These are phyloP conservation scores for Lichenostomus cassidix DNA, from an alignment of 2,113 vertebrate genomes.

Conservation along the genomic window DNA sequence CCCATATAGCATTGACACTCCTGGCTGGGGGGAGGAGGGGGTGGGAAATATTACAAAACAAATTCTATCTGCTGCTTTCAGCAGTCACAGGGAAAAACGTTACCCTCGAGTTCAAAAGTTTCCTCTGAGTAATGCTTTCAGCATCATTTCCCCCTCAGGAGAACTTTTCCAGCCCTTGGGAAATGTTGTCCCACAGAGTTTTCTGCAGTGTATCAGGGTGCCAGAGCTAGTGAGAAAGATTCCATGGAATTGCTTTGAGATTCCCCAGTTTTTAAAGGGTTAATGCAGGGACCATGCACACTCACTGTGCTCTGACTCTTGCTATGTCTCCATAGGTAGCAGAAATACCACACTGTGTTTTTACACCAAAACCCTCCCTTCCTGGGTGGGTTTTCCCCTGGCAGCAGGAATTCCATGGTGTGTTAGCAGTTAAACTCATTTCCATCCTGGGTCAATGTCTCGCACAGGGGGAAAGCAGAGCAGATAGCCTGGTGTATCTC, in stretches of 20 bases:
- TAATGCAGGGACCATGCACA: not conserved
- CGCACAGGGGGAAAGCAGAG: not conserved
- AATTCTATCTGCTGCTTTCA: not conserved
- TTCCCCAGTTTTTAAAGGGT: not conserved
- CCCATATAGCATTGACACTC: not conserved
- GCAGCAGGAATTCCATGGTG: not conserved
- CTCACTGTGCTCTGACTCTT: not conserved
- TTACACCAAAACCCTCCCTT: not conserved
- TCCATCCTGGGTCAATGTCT: not conserved
- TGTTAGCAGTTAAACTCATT: not conserved
- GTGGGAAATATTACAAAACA: not conserved
- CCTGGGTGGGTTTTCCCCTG: not conserved
- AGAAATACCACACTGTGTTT: not conserved
- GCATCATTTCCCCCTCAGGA: not conserved
- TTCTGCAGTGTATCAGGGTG: not conserved
- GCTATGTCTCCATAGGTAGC: not conserved
- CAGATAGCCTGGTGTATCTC: not conserved
- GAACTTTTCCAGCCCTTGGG: constrained; percentile 1
- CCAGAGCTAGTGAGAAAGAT: not conserved
- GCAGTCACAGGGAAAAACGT: not conserved
- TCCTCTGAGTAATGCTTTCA: not conserved
- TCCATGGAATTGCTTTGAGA: not conserved
- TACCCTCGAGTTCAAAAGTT: constrained; percentile 23
- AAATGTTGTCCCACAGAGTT: not conserved
- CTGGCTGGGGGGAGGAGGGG: not conserved